phyloP scores from a whole-genome alignment of 1,140 invertebrate genomes.

The Eurosta solidaginis region DNA sequence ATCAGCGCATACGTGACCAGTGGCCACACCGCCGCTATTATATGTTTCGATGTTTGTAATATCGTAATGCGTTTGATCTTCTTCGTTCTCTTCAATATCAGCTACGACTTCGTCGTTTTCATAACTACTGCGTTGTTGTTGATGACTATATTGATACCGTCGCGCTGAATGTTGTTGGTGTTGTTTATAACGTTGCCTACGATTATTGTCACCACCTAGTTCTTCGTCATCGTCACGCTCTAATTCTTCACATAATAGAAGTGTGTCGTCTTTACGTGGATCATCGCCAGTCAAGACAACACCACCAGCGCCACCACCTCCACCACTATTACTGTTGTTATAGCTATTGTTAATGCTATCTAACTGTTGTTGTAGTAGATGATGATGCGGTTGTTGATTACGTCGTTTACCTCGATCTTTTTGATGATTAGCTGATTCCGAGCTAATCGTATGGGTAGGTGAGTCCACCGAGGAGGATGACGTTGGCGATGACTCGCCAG shows the following conservation, averaged over 20 bases:
- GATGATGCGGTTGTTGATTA: conserved; percentile 39
- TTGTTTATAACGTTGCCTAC: conserved; percentile 43
- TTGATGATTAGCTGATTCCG: conserved; percentile 42
- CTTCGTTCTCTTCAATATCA: conserved; percentile 48
- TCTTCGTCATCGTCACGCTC: conserved; percentile 48
- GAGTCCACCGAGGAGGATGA: conserved; percentile 61
- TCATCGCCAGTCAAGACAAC: background rate
- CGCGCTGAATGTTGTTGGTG: conserved; percentile 39
- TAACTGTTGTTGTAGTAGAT: conserved; percentile 41
- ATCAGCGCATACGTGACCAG: conserved; percentile 28
- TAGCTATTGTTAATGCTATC: conserved; percentile 56
- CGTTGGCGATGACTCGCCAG: conserved; percentile 59
- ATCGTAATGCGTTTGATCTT: conserved; percentile 56
- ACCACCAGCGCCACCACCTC: conserved; percentile 2
- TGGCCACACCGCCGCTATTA: conserved; percentile 43
- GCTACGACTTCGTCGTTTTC: conserved; percentile 42
- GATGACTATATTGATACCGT: conserved; percentile 29
- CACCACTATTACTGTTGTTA: conserved; percentile 37
- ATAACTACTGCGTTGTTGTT: conserved; percentile 43
- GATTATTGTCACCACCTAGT: conserved; percentile 32
- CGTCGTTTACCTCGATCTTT: conserved; percentile 38
- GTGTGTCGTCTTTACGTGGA: conserved; percentile 48
- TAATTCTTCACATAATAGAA: conserved; percentile 52
- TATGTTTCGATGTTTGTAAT: conserved; percentile 58
- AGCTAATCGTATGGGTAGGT: conserved; percentile 44